phyloP scores from a whole-genome alignment of 2,797 vertebrate genomes.

The Sandelia bainsii region DNA sequence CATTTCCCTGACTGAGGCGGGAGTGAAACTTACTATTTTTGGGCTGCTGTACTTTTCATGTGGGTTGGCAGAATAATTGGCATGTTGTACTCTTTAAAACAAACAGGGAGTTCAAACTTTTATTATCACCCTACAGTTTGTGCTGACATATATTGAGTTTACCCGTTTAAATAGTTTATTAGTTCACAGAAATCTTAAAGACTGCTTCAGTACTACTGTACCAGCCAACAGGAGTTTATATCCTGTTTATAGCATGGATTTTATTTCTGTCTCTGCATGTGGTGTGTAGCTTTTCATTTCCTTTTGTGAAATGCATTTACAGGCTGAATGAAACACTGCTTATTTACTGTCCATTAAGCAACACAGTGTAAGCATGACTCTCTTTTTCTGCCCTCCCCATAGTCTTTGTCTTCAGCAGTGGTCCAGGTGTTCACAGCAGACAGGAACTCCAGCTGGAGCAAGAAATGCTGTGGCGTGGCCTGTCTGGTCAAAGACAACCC shows the following conservation, averaged over 20 bases:
- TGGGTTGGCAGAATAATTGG: background rate
- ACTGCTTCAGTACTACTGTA: background rate
- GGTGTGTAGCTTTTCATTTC: background rate
- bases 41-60: background rate
- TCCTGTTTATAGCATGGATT: background rate
- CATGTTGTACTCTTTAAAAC: background rate
- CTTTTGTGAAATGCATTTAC: background rate
- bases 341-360: background rate
- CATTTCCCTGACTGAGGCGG: no score
- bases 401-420: slow-evolving; percentile 93
- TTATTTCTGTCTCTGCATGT: background rate
- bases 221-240: background rate
- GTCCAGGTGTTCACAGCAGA: slow-evolving; percentile 93
- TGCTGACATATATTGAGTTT: background rate
- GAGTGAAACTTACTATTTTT: no score
- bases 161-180: background rate
- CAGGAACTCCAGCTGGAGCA: slow-evolving; percentile 91
- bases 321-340: background rate
- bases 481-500: slow-evolving; percentile 98
- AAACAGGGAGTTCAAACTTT: background rate
- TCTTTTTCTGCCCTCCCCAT: slow-evolving; percentile 10
- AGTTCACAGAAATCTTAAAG: background rate
- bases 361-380: background rate
- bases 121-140: background rate
- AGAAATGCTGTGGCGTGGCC: slow-evolving; percentile 95